Conservation (phyloP, 2,888 invertebrate genomes). For the Sinhomidia bicolor region DNA sequence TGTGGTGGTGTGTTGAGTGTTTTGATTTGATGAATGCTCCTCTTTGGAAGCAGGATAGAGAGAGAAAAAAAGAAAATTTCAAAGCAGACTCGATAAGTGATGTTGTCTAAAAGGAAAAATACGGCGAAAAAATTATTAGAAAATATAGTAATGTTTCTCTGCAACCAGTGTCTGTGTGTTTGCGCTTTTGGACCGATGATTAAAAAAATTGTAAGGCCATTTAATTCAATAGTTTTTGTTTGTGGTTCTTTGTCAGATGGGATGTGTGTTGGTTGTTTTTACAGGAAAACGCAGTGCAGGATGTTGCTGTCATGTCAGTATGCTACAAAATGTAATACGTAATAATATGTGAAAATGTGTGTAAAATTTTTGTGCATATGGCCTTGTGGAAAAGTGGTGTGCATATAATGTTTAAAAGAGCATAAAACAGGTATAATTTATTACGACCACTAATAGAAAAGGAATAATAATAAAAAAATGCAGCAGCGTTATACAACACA, state of each 20-base stretch:
- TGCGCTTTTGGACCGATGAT: too few species aligned
- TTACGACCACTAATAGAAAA: background rate
- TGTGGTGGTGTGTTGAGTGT: too few species aligned
- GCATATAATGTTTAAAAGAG: background rate
- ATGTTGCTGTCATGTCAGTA: constrained; percentile 38
- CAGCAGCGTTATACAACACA: background rate
- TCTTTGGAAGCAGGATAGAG: too few species aligned
- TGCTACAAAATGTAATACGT: too few species aligned
- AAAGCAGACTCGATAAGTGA: too few species aligned
- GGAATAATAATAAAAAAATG: too few species aligned
- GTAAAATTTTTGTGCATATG: background rate
- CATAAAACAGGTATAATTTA: constrained; percentile 36
- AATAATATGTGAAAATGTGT: constrained; percentile 4
- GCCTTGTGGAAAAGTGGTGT: constrained; percentile 13
- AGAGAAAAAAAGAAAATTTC: background rate
- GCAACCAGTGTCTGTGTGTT: background rate
- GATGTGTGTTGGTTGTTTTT: constrained; percentile 5
- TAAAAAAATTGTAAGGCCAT: too few species aligned
- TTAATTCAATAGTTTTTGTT: background rate
- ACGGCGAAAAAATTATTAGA: background rate
- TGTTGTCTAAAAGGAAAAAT: background rate
- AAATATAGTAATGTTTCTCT: background rate
- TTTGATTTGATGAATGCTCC: too few species aligned
- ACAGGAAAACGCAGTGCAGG: constrained; percentile 19
- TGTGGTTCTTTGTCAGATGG: background rate